These are phyloP conservation scores for Crotalus horridus DNA, from an alignment of 2,113 vertebrate genomes.

Conservation along the genomic window DNA sequence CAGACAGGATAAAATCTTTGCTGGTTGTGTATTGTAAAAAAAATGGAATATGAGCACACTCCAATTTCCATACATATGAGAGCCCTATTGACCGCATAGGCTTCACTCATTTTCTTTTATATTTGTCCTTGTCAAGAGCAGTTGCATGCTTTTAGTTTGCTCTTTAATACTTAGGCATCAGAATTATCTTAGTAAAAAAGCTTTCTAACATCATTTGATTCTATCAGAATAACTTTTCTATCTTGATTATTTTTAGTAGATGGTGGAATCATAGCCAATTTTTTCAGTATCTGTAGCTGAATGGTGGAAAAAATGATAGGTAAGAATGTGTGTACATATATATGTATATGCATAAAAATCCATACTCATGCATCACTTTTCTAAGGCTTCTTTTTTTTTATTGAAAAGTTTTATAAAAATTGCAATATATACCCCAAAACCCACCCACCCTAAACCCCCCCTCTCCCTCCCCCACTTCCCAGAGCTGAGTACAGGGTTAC, in stretches of 20 bases:
- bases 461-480: too few species aligned
- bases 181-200: background rate
- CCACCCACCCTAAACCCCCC: too few species aligned
- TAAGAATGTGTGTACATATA: background rate
- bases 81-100: background rate
- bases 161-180: background rate
- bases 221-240: slow-evolving; percentile 8
- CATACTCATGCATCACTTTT: background rate
- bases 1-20: background rate
- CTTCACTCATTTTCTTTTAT: slow-evolving; percentile 13
- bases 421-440: too few species aligned
- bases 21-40: background rate
- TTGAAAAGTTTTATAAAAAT: too few species aligned
- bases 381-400: background rate
- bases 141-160: background rate
- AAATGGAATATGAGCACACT: background rate
- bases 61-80: background rate
- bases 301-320: background rate
- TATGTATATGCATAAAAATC: background rate
- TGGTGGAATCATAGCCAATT: background rate
- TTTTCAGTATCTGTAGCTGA: background rate
- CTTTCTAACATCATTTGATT: background rate
- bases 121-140: slow-evolving; percentile 2
- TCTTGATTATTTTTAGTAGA: background rate
- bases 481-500: too few species aligned